Percentiles rank a stretch among this genome's conserved stretches.
phyloP scores from a whole-genome alignment of 2,797 vertebrate species.

The Phalloptychus januarius region DNA sequence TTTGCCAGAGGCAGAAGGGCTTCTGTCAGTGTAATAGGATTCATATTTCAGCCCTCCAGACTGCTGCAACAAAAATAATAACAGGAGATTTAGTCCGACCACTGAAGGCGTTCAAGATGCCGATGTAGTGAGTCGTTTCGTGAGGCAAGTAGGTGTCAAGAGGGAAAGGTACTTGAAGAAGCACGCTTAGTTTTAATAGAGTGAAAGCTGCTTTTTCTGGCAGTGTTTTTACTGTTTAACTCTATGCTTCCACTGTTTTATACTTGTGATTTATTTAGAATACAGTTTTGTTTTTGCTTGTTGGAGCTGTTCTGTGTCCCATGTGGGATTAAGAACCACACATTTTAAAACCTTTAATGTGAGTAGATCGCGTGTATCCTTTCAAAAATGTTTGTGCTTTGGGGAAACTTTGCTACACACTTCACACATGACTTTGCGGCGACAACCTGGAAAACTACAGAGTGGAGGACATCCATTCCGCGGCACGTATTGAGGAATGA shows the following conservation, averaged over 20 bases:
- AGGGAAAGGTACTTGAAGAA: background rate
- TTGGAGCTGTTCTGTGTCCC: background rate
- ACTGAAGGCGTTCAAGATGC: background rate
- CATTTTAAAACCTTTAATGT: background rate
- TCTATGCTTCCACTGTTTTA: background rate
- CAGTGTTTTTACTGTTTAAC: background rate
- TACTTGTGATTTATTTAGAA: background rate
- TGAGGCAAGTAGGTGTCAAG: background rate
- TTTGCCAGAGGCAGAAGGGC: background rate
- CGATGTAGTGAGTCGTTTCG: background rate
- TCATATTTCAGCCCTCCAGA: background rate
- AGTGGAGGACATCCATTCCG: constrained; percentile 4
- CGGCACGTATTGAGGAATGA: constrained; percentile 8
- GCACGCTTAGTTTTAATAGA: background rate
- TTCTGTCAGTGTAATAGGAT: background rate
- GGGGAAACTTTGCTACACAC: background rate
- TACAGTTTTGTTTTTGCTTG: background rate
- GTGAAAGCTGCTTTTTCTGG: background rate
- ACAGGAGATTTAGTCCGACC: background rate
- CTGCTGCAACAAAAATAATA: constrained; percentile 1
- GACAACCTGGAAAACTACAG: background rate
- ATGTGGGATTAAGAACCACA: background rate
- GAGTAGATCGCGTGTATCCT: background rate
- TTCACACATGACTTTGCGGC: background rate
- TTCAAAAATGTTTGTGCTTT: background rate